Conservation (phyloP, 1,140 invertebrate genomes). For the Drosophila sproati region DNA sequence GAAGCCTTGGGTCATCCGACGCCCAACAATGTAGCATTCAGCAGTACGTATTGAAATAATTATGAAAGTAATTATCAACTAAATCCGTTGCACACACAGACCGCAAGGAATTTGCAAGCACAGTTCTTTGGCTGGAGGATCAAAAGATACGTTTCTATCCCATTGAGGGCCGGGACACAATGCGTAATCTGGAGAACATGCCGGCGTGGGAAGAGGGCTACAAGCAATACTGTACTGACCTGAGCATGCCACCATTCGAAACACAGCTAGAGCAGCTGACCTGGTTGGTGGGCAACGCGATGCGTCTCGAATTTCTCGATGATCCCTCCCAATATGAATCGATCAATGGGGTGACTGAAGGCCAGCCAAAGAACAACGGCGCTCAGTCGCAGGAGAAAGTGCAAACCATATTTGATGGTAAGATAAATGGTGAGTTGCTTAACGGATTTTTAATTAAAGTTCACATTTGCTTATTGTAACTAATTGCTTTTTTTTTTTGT, state of each 20-base stretch:
- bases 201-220: constrained; percentile 90
- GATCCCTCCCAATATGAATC: constrained; percentile 90
- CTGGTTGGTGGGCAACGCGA: constrained; percentile 94
- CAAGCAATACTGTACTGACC: constrained; percentile 90
- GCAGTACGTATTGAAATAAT: constrained; percentile 24
- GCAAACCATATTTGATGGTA: constrained; percentile 66
- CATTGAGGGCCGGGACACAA: constrained; percentile 91
- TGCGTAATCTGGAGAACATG: constrained; percentile 86
- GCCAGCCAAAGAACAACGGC: constrained; percentile 85
- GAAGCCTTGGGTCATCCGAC: constrained; percentile 89
- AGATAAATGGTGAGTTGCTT: constrained; percentile 85
- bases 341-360: constrained; percentile 87
- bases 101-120: constrained; percentile 90
- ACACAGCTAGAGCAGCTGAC: constrained; percentile 89
- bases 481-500: constrained; percentile 11
- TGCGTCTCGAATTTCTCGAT: constrained; percentile 93
- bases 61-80: neutral
- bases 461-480: constrained; percentile 89
- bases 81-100: constrained; percentile 86
- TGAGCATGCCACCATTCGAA: constrained; percentile 87
- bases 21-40: constrained; percentile 81
- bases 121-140: constrained; percentile 96
- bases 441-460: constrained; percentile 89
- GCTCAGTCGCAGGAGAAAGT: constrained; percentile 40
- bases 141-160: constrained; percentile 96